These are phyloP conservation scores for Malurus alboscapulatus DNA, from an alignment of 2,113 vertebrate genomes.

Conservation along the genomic window DNA sequence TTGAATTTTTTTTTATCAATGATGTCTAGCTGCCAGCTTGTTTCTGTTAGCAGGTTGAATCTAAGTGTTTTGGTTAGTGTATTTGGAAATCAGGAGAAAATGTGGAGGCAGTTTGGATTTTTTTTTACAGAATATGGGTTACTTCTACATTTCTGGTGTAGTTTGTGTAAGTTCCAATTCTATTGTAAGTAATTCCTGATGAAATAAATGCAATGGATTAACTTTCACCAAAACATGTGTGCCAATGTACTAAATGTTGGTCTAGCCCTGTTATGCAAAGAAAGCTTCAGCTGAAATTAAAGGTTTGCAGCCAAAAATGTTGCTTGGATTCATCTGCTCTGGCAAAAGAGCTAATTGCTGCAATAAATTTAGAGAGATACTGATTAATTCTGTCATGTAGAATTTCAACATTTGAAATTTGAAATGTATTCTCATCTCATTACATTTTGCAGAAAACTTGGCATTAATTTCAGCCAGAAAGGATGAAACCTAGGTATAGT, in stretches of 20 bases:
- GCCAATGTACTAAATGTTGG: neutral
- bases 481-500: neutral
- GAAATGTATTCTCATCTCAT: neutral
- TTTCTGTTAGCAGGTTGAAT: neutral
- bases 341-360: conserved; percentile 36
- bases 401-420: conserved; percentile 34
- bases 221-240: neutral
- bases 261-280: neutral
- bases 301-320: neutral
- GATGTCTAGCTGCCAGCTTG: neutral
- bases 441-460: conserved; percentile 2
- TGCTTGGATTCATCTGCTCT: neutral
- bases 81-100: neutral
- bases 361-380: conserved; percentile 4
- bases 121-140: neutral
- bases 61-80: neutral
- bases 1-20: neutral
- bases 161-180: neutral
- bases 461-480: neutral
- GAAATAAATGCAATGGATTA: neutral
- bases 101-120: neutral
- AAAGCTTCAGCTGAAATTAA: neutral
- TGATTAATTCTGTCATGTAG: conserved; percentile 20
- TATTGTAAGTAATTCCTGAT: neutral
- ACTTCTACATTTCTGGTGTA: neutral